A percentile compares a stretch with the other conserved stretches of the same genome.
phyloP scores from a whole-genome alignment of 2,888 invertebrate genomes.

The Lapara coniferarum region DNA sequence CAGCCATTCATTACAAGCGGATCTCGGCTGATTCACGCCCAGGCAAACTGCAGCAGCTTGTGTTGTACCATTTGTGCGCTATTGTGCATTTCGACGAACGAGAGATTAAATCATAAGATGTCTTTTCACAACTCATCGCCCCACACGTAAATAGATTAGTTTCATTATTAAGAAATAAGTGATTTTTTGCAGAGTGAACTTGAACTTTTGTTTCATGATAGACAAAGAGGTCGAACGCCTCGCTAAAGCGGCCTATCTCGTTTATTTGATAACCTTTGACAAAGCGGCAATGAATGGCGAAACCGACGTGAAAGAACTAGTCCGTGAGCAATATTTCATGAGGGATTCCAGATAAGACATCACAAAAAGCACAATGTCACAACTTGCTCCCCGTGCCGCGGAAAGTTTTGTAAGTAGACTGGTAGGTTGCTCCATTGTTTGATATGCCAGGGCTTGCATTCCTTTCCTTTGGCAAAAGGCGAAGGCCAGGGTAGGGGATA shows the following conservation, averaged over 20 bases:
- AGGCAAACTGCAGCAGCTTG: constrained; percentile 50
- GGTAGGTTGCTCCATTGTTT: constrained; percentile 63
- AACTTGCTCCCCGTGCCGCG: constrained; percentile 60
- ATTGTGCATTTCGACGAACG: constrained; percentile 36
- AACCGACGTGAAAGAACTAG: constrained; percentile 64
- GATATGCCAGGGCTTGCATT: constrained; percentile 61
- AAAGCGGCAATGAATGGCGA: constrained; percentile 58
- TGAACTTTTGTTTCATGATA: constrained; percentile 30
- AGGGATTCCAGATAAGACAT: constrained; percentile 71
- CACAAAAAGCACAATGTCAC: constrained; percentile 70
- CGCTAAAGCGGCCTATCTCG: constrained; percentile 46
- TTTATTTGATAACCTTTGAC: constrained; percentile 68
- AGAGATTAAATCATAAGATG: constrained; percentile 31
- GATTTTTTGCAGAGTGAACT: constrained; percentile 25
- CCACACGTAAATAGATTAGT: constrained; percentile 28
- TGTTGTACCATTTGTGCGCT: constrained; percentile 31
- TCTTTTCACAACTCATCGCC: constrained; percentile 25
- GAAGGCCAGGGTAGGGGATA: constrained; percentile 69
- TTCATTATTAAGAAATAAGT: constrained; percentile 23
- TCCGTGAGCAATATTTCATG: constrained; percentile 69
- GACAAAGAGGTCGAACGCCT: constrained; percentile 33
- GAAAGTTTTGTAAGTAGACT: constrained; percentile 72
- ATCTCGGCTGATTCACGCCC: constrained; percentile 50
- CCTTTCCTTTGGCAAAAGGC: constrained; percentile 72
- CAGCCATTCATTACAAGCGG: constrained; percentile 49